Base-by-base conservation (phyloP, 1,140 invertebrate genomes). In the Aphidius ervi region DNA sequence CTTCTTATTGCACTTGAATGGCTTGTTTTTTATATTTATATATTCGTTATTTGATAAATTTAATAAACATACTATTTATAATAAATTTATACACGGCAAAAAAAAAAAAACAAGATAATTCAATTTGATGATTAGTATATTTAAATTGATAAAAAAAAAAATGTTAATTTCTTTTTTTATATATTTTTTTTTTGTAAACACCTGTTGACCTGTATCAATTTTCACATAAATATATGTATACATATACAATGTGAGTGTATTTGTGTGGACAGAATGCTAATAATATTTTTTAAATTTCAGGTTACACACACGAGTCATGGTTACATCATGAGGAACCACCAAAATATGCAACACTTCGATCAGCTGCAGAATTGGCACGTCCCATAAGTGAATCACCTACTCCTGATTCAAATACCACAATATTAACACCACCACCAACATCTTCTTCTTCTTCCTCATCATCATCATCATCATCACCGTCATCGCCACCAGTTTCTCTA, bases 261-360 rank as follows among this genome's bases (percentile, higher is more conserved):
- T 31, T 31, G 5, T n/a, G 46, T 9, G 41, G 20, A 45, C n/a
- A 9, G 46, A 57, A 10, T 20, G 43, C 9, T n/a, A 6, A 42
- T 48, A 23, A 31, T 31, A 53, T 56, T 49, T 49, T 52, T 56
- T 46, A 45, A 20, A 46, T 74, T 72, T 7, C 66, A 80, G 78
- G 78, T 9, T 80, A 80, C 52, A 75, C 76, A n/a, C 78, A 77
- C 58, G 77, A 80, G 57, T 62, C 76, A 1, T 80, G 78, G 78
- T 70, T 79, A 58, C 77, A 77, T 61, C 78, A 80, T 59, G 78
- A 79, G 31, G 79, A 81, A 50, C 78, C 78, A 65, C 80, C 83
- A 31, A 86, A 87, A 64, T 88, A 88, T 69, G 86, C 86, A 59
- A 88, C 87, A 61, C 79, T 89, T 53, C 84, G 86, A 60, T 85